phyloP scores from a whole-genome alignment of 2,797 vertebrate genomes.

The Perodicticus potto region DNA sequence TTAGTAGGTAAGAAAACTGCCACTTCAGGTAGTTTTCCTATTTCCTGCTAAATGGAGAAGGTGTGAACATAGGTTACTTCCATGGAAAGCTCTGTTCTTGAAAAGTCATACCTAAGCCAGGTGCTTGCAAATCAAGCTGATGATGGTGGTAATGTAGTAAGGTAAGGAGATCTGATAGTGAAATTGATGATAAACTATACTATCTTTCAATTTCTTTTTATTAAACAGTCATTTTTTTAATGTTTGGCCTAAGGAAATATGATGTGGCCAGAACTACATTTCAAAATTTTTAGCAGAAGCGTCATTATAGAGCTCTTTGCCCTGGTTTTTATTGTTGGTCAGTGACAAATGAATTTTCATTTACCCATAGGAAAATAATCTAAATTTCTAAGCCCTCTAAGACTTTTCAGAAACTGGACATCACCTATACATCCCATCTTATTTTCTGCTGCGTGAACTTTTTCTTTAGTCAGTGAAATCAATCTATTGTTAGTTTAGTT shows the following conservation, averaged over 20 bases:
- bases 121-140: background rate
- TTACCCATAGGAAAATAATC: background rate
- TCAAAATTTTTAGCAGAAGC: background rate
- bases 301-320: background rate
- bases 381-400: background rate
- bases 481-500: background rate
- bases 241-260: background rate
- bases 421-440: background rate
- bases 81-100: background rate
- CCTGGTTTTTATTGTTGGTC: background rate
- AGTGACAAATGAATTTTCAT: background rate
- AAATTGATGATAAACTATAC: background rate
- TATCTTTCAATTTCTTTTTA: background rate
- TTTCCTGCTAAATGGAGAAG: background rate
- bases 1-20: background rate
- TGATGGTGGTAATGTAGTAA: background rate
- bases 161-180: background rate
- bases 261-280: background rate
- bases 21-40: background rate
- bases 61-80: background rate
- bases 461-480: background rate
- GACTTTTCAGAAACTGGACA: background rate
- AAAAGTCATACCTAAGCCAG: background rate
- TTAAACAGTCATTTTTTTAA: conserved; percentile 29
- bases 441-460: background rate